These are phyloP conservation scores for Coremacera marginata DNA, from an alignment of 2,888 invertebrate genomes.

Conservation along the genomic window DNA sequence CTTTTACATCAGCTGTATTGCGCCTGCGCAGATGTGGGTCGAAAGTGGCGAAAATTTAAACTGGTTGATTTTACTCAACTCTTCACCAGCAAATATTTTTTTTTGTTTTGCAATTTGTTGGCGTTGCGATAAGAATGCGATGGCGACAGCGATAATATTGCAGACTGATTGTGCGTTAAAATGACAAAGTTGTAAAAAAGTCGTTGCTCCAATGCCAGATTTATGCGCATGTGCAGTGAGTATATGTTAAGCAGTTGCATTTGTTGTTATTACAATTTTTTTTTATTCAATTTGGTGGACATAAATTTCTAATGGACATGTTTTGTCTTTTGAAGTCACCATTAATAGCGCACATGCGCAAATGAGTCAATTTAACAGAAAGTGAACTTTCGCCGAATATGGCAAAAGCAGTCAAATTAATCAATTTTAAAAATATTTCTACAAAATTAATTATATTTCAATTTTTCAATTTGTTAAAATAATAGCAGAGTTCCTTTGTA, in stretches of 20 bases:
- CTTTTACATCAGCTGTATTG: too few relatives aligned
- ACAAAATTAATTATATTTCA: too few relatives aligned
- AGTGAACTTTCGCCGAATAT: too few relatives aligned
- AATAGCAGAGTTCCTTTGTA: too few relatives aligned
- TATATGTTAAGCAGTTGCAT: not conserved
- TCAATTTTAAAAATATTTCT: too few relatives aligned
- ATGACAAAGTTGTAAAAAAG: not conserved
- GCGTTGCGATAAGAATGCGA: not conserved
- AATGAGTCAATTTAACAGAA: too few relatives aligned
- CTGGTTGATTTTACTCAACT: not conserved
- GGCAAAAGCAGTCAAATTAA: too few relatives aligned
- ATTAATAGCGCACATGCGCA: too few relatives aligned
- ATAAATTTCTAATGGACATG: too few relatives aligned
- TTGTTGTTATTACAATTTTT: not conserved
- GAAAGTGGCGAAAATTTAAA: not conserved
- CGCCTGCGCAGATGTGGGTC: not conserved
- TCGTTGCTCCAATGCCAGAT: not conserved
- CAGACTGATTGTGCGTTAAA: not conserved
- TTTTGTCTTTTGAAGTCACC: too few relatives aligned
- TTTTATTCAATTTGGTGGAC: too few relatives aligned
- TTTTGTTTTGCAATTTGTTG: not conserved
- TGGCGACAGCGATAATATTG: not conserved
- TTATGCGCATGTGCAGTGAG: not conserved
- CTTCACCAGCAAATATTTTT: not conserved
- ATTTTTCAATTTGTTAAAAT: too few relatives aligned